phyloP scores from a whole-genome alignment of 2,797 vertebrate species.

The Cetoscarus ocellatus region DNA sequence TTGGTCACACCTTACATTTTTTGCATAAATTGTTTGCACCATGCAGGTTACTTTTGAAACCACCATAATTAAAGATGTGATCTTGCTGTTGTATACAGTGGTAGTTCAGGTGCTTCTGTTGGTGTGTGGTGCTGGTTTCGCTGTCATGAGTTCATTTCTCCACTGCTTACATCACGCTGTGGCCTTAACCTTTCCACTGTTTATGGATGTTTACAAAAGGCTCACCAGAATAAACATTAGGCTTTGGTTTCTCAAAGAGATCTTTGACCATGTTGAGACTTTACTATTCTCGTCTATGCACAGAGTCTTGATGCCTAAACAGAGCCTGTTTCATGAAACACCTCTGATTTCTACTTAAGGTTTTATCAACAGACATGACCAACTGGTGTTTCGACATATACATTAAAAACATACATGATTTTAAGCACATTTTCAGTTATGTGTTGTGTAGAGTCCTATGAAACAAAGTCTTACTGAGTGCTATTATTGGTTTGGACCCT shows the following conservation, averaged over 20 bases:
- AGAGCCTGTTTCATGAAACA: conserved; percentile 29
- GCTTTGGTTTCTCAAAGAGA: conserved; percentile 4
- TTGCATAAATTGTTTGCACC: neutral
- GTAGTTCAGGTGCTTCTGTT: conserved; percentile 1
- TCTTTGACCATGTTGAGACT: conserved; percentile 37
- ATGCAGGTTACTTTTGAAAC: neutral
- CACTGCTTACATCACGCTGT: conserved; percentile 35
- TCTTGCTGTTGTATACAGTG: neutral
- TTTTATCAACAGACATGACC: conserved; percentile 15
- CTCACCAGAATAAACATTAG: conserved; percentile 26
- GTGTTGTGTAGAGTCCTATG: conserved; percentile 7
- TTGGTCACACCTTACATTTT: neutral
- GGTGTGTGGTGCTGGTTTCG: neutral
- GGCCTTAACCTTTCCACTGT: conserved; percentile 37
- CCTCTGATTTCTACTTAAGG: conserved; percentile 9
- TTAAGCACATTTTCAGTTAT: conserved; percentile 2
- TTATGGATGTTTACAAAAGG: conserved; percentile 55
- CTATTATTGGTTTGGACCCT: conserved; percentile 4
- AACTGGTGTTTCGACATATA: conserved; percentile 11
- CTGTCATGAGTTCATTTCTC: conserved; percentile 28
- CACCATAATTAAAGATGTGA: neutral
- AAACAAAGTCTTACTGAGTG: neutral
- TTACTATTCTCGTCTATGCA: conserved; percentile 21
- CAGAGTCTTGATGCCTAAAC: conserved; percentile 15
- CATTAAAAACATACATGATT: conserved; percentile 10